Evolutionary conservation across 1,140 invertebrate species (phyloP).

Genomic region (Rhagoletis pomonella): DNA sequence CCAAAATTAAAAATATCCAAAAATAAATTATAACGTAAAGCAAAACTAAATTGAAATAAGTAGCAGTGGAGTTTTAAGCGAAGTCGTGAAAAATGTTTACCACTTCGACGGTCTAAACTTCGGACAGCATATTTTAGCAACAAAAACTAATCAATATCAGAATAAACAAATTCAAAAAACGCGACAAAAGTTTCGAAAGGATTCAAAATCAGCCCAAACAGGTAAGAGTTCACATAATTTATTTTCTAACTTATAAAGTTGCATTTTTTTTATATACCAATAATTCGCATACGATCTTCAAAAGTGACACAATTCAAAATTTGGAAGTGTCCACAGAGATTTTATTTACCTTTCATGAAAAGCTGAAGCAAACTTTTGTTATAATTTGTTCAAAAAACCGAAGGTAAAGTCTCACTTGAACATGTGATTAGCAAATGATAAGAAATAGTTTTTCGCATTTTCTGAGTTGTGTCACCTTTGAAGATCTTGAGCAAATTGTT

Average conservation of each 20-base stretch:
- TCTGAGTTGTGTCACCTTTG: no score
- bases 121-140: neutral
- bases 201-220: neutral
- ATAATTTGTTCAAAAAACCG: neutral
- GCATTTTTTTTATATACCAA: neutral
- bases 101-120: neutral
- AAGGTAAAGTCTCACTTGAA: no score
- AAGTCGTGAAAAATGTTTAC: neutral
- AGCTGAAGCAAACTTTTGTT: no score
- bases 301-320: no score
- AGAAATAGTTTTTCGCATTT: no score
- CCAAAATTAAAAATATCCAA: neutral
- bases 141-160: neutral
- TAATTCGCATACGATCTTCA: neutral
- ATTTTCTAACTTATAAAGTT: neutral
- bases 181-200: neutral
- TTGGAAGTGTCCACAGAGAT: no score
- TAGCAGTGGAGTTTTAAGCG: neutral
- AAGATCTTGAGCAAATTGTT: no score
- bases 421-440: no score
- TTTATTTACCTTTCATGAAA: no score
- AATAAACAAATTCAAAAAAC: neutral
- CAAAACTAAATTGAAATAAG: conserved; percentile 9
- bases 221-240: neutral
- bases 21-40: neutral